Evolutionary conservation across 2,888 invertebrate species (phyloP), one percentile per base, ranked within the genome.

Genomic region (Pyrochroa serraticornis): DNA sequence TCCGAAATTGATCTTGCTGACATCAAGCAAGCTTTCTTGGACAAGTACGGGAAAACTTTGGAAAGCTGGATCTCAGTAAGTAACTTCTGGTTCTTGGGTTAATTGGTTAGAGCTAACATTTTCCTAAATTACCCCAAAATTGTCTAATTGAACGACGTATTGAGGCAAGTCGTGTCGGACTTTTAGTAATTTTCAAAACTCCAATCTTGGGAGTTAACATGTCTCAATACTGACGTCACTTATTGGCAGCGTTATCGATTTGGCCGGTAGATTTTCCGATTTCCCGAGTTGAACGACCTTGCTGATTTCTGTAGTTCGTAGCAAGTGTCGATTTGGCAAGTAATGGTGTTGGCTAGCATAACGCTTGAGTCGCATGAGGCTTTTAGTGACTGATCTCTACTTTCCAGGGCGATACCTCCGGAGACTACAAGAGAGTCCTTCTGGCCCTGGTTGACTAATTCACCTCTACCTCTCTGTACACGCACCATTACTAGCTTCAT

Each of bases 1-100:
- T 91, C 92, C 53, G 92, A 95, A 83, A 93, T 94, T 70, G 96
- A 96, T 80, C 85, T 96, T 73, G 93, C 92, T 52, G 93, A 94
- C 78, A 93, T 97, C 75, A 95, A 95, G 77, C 89, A 90, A 75
- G 93, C 93, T 64, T 97, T 94, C 83, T 83, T 89, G 71, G 90
- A 90, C 69, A 83, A 84, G 70, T 95, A 90, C 75, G 90, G 88
- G 73, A 93, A 93, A 79, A 83, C 90, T 54, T 80, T 95, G 76
- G 93, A 92, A 75, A 87, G 84, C 72, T 93, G 91, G 90, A 91
- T 95, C 71, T 84, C 89, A 80, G 95, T 94, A 85, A 87, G 89
- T 85, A 22, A 22, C 22, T 22, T 22, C 22, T 22, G 5, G 22
- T 33, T 33, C 33, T 33, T 13, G 10, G 12, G 45, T 7, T 45